Conservation (phyloP, 30 jellyfish, hydroid and myxozoan genomes). For the Euphysa ruthae region DNA sequence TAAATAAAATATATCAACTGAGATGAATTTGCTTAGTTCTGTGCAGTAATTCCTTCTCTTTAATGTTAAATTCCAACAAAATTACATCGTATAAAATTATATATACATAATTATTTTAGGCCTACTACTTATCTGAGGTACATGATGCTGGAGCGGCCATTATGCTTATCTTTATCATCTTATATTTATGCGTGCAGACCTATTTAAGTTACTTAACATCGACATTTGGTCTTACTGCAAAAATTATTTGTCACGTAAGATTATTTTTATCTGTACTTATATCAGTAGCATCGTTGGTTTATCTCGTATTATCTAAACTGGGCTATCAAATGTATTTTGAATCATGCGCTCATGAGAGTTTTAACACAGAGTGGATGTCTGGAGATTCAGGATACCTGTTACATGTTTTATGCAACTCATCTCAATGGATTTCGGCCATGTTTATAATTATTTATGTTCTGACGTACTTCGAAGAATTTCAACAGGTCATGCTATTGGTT, state of each 20-base stretch:
- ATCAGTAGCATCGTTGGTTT: constrained; percentile 30
- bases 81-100: neutral
- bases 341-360: constrained; percentile 30
- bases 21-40: too few relatives aligned
- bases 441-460: constrained; percentile 40
- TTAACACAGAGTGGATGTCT: constrained; percentile 47
- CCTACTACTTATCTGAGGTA: constrained; percentile 28
- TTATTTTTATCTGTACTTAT: constrained; percentile 30
- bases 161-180: constrained; percentile 46
- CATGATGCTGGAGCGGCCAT: constrained; percentile 83
- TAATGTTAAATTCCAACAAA: neutral
- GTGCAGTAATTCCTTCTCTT: neutral
- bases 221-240: constrained; percentile 43
- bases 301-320: constrained; percentile 51
- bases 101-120: constrained; percentile 21
- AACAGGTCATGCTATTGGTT: constrained; percentile 39
- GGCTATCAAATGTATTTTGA: constrained; percentile 28
- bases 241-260: constrained; percentile 55
- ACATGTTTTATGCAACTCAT: constrained; percentile 54
- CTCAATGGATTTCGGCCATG: constrained; percentile 64
- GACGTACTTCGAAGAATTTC: constrained; percentile 69
- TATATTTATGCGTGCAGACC: constrained; percentile 81
- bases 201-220: constrained; percentile 40
- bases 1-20: too few relatives aligned
- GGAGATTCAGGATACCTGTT: constrained; percentile 67